Conservation (phyloP, 2,888 invertebrate genomes). For the Gandaritis pyraliata region DNA sequence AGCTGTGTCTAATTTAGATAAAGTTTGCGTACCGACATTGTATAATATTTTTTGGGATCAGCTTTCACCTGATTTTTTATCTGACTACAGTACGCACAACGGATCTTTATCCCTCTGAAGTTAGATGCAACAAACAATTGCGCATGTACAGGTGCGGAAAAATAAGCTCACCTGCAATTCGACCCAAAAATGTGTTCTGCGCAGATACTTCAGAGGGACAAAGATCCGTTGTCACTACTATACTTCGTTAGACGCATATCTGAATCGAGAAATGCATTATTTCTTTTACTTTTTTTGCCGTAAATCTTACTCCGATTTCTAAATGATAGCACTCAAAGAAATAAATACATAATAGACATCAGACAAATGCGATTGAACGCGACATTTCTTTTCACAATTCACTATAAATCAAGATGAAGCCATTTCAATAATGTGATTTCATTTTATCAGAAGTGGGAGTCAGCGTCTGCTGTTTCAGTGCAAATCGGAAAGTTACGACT, state of each 20-base stretch:
- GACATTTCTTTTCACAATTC: slow-evolving; percentile 28
- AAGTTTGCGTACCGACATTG: not conserved
- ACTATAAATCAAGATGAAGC: slow-evolving; percentile 31
- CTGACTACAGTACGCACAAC: too few relatives aligned
- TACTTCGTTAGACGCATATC: too few relatives aligned
- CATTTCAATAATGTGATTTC: slow-evolving; percentile 32
- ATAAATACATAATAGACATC: slow-evolving; percentile 1
- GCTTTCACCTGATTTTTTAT: not conserved
- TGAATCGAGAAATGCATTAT: too few relatives aligned
- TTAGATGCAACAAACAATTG: too few relatives aligned
- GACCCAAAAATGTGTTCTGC: too few relatives aligned
- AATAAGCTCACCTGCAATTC: too few relatives aligned
- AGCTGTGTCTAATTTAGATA: not conserved
- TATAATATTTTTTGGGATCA: not conserved
- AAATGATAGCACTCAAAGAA: too few relatives aligned
- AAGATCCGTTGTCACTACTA: not conserved
- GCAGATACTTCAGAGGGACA: too few relatives aligned
- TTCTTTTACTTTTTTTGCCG: too few relatives aligned
- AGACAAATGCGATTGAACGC: slow-evolving; percentile 15
- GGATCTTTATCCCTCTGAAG: too few relatives aligned
- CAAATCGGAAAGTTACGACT: slow-evolving; percentile 29
- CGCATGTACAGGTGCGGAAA: too few relatives aligned
- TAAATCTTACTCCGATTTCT: too few relatives aligned
- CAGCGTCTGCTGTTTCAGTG: slow-evolving; percentile 23
- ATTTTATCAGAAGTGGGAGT: slow-evolving; percentile 22